Conservation (phyloP, 2,797 vertebrate species). For the Myoxocephalus aenaeus region DNA sequence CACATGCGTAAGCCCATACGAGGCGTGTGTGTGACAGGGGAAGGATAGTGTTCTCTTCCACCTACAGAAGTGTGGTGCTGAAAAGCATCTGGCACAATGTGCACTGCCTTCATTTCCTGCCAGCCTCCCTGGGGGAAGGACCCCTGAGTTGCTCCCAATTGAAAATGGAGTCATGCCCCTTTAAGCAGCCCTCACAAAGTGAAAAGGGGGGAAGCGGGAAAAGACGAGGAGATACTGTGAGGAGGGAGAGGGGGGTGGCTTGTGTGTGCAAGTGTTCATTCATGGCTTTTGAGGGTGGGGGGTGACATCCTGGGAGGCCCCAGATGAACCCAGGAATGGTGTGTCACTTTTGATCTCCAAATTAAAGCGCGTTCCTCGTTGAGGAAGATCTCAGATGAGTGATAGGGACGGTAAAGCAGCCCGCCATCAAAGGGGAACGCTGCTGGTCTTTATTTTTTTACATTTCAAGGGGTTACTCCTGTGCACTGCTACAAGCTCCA, state of each 20-base stretch:
- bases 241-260: conserved; percentile 61
- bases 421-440: conserved; percentile 40
- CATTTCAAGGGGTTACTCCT: conserved; percentile 37
- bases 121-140: conserved; percentile 80
- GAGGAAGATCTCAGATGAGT: conserved; percentile 56
- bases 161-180: conserved; percentile 89
- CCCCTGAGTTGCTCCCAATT: conserved; percentile 87
- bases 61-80: conserved; percentile 63
- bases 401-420: conserved; percentile 31
- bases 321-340: conserved; percentile 69
- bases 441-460: conserved; percentile 17
- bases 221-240: conserved; percentile 72
- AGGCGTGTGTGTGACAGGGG: conserved; percentile 53
- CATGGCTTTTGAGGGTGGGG: conserved; percentile 67
- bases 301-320: conserved; percentile 72
- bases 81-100: conserved; percentile 86
- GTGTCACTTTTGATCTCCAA: conserved; percentile 81
- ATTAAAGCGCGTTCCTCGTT: conserved; percentile 67
- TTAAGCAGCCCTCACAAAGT: conserved; percentile 88
- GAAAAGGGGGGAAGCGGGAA: conserved; percentile 71
- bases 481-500: conserved; percentile 21
- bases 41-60: conserved; percentile 74
- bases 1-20: conserved; percentile 17
- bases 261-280: conserved; percentile 78
- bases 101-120: conserved; percentile 89